Percentiles rank a stretch among this genome's conserved stretches.
phyloP scores from a whole-genome alignment of 2,797 vertebrate genomes.

The Thripadectes ignobilis region DNA sequence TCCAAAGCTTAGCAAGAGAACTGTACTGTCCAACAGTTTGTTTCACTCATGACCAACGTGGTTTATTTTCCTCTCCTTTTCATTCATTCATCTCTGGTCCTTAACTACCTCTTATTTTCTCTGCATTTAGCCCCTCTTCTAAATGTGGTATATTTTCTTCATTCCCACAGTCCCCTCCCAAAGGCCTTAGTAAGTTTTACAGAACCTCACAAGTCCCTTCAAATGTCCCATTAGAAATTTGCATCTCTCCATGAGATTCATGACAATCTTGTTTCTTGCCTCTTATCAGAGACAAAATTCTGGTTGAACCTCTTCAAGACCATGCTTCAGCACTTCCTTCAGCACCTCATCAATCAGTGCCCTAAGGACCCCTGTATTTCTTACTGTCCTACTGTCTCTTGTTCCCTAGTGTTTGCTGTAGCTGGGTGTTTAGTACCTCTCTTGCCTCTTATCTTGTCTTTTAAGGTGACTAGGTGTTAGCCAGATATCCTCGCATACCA shows the following conservation, averaged over 20 bases:
- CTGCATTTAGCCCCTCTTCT: not conserved
- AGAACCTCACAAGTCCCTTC: not conserved
- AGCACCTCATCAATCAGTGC: not conserved
- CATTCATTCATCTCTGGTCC: not conserved
- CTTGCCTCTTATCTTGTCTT: not conserved
- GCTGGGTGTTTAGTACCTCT: not conserved
- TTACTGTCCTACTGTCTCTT: not conserved
- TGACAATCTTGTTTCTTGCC: not conserved
- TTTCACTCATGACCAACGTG: rapidly evolving
- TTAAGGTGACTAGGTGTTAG: not conserved
- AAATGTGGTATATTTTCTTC: not conserved
- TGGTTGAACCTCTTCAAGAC: not conserved
- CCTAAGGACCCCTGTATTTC: not conserved
- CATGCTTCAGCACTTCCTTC: not conserved
- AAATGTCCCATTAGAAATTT: not conserved
- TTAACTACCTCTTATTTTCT: not conserved
- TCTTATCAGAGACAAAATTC: not conserved
- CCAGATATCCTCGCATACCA: not conserved
- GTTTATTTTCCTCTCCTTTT: not conserved
- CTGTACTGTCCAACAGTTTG: not conserved
- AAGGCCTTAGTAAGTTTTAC: not conserved
- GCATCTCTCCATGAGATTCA: not conserved
- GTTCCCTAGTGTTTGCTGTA: not conserved
- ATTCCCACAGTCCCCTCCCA: not conserved
- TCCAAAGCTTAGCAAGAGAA: not conserved